Percentiles rank a stretch among this genome's conserved stretches.
phyloP scores from a whole-genome alignment of 2,113 vertebrate species.

The Ptychochromis oligacanthus region DNA sequence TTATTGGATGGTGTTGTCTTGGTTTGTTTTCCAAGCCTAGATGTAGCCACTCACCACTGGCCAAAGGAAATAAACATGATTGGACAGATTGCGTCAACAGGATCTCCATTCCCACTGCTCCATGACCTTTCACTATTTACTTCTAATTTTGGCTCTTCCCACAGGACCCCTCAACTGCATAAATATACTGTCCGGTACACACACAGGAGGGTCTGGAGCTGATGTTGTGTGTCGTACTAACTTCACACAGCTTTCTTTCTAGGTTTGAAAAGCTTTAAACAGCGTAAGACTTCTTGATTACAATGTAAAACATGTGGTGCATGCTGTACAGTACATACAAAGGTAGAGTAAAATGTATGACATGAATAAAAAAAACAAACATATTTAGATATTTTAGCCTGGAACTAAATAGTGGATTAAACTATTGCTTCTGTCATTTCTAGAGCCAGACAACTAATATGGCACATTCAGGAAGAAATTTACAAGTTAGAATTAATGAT shows the following conservation, averaged over 20 bases:
- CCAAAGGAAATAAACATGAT: constrained; percentile 66
- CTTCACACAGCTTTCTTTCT: constrained; percentile 22
- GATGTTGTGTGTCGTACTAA: not conserved
- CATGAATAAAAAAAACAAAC: not conserved
- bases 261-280: constrained; percentile 42
- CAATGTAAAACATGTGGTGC: constrained; percentile 26
- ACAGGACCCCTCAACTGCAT: constrained; percentile 57
- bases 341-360: constrained; percentile 9
- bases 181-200: constrained; percentile 63
- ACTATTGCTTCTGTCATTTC: not conserved
- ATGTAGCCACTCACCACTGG: constrained; percentile 35
- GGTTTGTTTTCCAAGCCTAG: constrained; percentile 45
- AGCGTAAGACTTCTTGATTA: constrained; percentile 31
- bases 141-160: constrained; percentile 79
- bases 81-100: constrained; percentile 67
- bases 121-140: constrained; percentile 72
- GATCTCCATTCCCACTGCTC: constrained; percentile 71
- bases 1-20: constrained; percentile 34
- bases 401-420: not conserved
- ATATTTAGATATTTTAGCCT: not conserved
- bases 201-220: constrained; percentile 28
- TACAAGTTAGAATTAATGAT: not conserved
- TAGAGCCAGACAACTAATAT: not conserved
- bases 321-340: not conserved
- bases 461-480: not conserved